A percentile compares a stretch with the other conserved stretches of the same genome.
Evolutionary conservation across 2,888 invertebrate species (phyloP).

Genomic region (Drosophila nigritarsus): DNA sequence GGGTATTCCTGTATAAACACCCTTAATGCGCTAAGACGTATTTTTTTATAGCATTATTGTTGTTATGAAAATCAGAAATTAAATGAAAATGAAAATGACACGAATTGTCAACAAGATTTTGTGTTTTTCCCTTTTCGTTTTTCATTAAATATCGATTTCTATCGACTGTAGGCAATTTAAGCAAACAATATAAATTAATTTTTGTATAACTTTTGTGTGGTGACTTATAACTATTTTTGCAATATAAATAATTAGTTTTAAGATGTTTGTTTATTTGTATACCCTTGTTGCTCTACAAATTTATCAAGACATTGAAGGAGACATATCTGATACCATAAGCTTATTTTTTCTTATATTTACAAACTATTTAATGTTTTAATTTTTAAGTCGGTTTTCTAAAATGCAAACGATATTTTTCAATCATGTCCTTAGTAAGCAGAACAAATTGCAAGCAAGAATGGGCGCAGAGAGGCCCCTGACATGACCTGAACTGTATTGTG

Average conservation of each 20-base stretch:
- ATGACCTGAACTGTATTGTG: no score
- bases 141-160: not conserved
- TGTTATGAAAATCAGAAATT: not conserved
- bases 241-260: not conserved
- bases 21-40: not conserved
- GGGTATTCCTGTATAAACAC: not conserved
- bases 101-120: not conserved
- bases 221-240: not conserved
- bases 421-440: not conserved
- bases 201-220: not conserved
- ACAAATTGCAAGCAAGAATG: no score
- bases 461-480: no score
- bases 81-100: not conserved
- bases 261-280: not conserved
- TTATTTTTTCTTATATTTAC: not conserved
- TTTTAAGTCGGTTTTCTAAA: not conserved
- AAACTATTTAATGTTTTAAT: not conserved
- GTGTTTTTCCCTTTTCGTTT: not conserved
- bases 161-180: not conserved
- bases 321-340: not conserved
- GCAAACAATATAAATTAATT: not conserved
- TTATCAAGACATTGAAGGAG: not conserved
- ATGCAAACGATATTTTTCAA: not conserved
- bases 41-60: not conserved
- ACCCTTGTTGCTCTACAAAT: not conserved